Evolutionary conservation across 2,113 vertebrate species (phyloP), one percentile per base, ranked within the genome.

Genomic region (Acrocephalus kingi): DNA sequence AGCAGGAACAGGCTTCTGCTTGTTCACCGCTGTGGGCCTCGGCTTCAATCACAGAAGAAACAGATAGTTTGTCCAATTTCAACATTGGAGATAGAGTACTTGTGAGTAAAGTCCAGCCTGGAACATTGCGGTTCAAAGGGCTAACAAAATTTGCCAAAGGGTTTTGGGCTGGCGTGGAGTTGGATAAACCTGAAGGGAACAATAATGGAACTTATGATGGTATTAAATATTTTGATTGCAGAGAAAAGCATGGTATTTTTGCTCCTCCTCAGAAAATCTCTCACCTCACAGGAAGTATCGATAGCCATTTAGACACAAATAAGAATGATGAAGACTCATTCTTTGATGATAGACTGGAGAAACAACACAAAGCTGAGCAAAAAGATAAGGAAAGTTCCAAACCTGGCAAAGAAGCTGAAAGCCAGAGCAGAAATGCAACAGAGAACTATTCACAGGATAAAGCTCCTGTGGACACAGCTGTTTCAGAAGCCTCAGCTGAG

Each of bases 161-260:
- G 15, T 98, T 99, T 97, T 99, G 99, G 99, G 99, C 99, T 46
- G 99, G 99, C 0, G 99, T 99, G 56, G 99, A 99, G 94, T 96
- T 99, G 85, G 99, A 99, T 88, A 98, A 98, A 86, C 98, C 99
- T 61, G 99, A 99, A 97, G 99, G 99, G 56, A 99, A 98, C 95
- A 99, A 99, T 92, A 98, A 98, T 25, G 99, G 99, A 66, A 99
- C 98, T 18, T 99, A 99, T 0, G 98, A 99, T 92, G 98, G 98
- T 11, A 97, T 99, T 77, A 96, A 97, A 3, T 99, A 99, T 94
- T 99, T 99, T 81, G 93, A 98, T 28, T 99, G 99, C 94, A 97
- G 97, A 80, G 98, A 99, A 75, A 97, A 97, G 52, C 98, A 99
- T 80, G 99, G 99, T 58, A 99, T 99, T 97, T 99, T 99, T 95